These are phyloP conservation scores for Heliocidaris erythrogramma DNA, from an alignment of 35 echinoderm and acorn worm species.

Conservation along the genomic window DNA sequence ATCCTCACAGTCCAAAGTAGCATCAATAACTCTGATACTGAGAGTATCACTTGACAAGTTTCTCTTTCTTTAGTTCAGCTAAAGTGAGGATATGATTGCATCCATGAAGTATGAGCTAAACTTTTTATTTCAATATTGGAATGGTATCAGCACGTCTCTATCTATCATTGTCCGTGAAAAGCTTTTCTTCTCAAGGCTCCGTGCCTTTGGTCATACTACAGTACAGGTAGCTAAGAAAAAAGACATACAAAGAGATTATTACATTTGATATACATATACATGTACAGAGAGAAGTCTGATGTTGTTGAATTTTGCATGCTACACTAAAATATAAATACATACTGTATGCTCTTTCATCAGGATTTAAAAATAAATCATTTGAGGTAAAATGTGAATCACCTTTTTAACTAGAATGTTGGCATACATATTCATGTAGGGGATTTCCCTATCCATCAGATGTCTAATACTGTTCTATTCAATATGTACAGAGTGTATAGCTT, in stretches of 20 bases:
- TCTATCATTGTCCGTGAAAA: background rate
- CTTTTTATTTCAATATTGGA: background rate
- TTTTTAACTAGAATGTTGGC: too few relatives aligned
- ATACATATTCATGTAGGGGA: too few relatives aligned
- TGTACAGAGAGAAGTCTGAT: too few relatives aligned
- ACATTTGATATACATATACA: too few relatives aligned
- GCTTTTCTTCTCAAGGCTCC: background rate
- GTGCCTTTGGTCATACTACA: background rate
- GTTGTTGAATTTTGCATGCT: too few relatives aligned
- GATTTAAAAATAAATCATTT: too few relatives aligned
- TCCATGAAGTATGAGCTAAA: background rate
- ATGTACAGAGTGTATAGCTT: too few relatives aligned
- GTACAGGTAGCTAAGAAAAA: background rate
- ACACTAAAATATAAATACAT: too few relatives aligned
- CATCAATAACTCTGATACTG: background rate
- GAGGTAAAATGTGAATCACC: too few relatives aligned
- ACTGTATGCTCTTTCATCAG: too few relatives aligned
- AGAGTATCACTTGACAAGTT: background rate
- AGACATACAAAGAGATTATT: background rate
- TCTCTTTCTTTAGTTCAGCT: background rate
- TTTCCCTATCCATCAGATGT: too few relatives aligned
- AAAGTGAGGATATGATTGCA: background rate
- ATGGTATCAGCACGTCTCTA: background rate
- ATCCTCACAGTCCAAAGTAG: background rate
- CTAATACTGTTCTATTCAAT: too few relatives aligned